These are phyloP conservation scores for Karalla daura DNA, from an alignment of 2,797 vertebrate species.

Conservation along the genomic window DNA sequence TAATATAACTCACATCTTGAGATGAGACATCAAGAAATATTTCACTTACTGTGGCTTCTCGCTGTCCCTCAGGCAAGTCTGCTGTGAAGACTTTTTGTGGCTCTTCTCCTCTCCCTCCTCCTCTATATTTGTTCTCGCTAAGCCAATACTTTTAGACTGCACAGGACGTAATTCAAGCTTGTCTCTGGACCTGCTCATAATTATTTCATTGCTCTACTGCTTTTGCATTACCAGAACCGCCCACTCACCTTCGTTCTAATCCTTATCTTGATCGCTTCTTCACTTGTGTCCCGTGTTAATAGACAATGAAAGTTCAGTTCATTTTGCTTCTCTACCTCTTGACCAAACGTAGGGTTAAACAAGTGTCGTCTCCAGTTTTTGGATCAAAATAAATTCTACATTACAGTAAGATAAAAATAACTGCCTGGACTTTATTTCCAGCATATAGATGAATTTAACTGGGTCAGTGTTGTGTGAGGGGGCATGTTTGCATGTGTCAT, in stretches of 20 bases:
- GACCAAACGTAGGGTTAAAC: constrained; percentile 9
- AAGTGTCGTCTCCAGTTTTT: background rate
- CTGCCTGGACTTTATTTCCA: constrained; percentile 3
- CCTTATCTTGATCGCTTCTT: constrained; percentile 49
- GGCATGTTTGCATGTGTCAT: constrained; percentile 50
- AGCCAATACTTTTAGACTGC: constrained; percentile 68
- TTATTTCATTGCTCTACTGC: constrained; percentile 85
- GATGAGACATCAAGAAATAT: constrained; percentile 10
- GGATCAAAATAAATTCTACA: background rate
- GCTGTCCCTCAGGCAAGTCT: constrained; percentile 43
- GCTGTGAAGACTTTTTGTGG: constrained; percentile 38
- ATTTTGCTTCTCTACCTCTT: constrained; percentile 3
- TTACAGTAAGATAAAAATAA: background rate
- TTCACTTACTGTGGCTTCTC: constrained; percentile 56
- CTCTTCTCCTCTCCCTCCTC: constrained; percentile 54
- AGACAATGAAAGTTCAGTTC: background rate
- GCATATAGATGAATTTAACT: constrained; percentile 13
- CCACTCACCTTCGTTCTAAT: constrained; percentile 58
- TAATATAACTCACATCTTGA: background rate
- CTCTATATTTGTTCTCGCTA: constrained; percentile 30
- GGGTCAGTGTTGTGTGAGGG: constrained; percentile 21
- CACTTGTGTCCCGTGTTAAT: constrained; percentile 18
- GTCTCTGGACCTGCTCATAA: constrained; percentile 82
- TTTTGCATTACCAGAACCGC: constrained; percentile 74
- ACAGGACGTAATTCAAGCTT: constrained; percentile 84